Percentiles rank a stretch among this genome's conserved stretches.
phyloP scores from a whole-genome alignment of 2,113 vertebrate genomes.

The Recurvirostra avosetta region DNA sequence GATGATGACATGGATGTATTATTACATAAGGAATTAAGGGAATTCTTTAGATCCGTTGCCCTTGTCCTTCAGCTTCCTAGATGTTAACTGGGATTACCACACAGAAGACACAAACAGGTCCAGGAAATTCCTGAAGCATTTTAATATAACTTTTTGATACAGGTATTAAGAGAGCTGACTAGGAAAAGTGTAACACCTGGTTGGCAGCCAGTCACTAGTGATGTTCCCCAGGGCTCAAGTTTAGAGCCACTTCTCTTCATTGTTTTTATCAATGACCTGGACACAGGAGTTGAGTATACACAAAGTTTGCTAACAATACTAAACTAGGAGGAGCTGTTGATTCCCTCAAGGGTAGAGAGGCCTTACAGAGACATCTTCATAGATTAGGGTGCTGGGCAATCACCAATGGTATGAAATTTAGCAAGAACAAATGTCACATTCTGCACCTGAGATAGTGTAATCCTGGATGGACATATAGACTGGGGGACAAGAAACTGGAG shows the following conservation, averaged over 20 bases:
- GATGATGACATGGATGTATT: not conserved
- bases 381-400: not conserved
- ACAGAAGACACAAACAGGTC: not conserved
- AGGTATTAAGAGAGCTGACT: not conserved
- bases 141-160: not conserved
- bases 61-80: not conserved
- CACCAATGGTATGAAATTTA: not conserved
- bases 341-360: not conserved
- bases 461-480: rapidly evolving
- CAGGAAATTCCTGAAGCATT: not conserved
- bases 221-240: not conserved
- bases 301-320: not conserved
- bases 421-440: not conserved
- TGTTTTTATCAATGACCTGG: not conserved
- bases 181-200: not conserved
- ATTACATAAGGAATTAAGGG: not conserved
- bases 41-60: not conserved
- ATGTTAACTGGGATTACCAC: not conserved
- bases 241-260: not conserved
- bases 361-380: not conserved
- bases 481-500: not conserved
- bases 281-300: not conserved
- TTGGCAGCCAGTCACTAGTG: not conserved
- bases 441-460: not conserved
- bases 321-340: not conserved